Conservation (phyloP, 2,113 vertebrate genomes). For the Ciconia maguari region DNA sequence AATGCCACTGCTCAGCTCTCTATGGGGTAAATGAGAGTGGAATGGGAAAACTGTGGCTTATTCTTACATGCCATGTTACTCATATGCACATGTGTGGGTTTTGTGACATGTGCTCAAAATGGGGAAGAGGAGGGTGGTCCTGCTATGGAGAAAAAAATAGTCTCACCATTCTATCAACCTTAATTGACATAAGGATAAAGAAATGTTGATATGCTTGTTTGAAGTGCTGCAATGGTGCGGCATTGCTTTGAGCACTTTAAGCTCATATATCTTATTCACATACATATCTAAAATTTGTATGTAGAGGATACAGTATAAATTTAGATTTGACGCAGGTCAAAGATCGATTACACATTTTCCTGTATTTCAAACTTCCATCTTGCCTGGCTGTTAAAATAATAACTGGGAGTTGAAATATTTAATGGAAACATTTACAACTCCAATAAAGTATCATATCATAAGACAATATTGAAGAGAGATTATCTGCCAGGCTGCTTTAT, state of each 20-base stretch:
- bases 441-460: not conserved
- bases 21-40: not conserved
- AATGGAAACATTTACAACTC: constrained; percentile 20
- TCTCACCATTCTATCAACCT: not conserved
- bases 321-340: not conserved
- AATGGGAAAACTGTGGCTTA: not conserved
- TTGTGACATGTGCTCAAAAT: not conserved
- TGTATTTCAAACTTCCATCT: not conserved
- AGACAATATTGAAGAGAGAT: not conserved
- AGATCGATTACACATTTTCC: not conserved
- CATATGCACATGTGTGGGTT: not conserved
- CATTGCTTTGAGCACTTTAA: not conserved
- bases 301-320: not conserved
- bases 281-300: not conserved
- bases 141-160: not conserved
- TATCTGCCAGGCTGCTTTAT: not conserved
- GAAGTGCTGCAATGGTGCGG: not conserved
- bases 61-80: not conserved
- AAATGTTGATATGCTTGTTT: not conserved
- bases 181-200: not conserved
- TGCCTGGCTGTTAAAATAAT: constrained; percentile 19
- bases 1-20: not conserved
- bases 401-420: constrained; percentile 15
- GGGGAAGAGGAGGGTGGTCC: not conserved
- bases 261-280: not conserved